Evolutionary conservation across 2,113 vertebrate species (phyloP), one percentile per base, ranked within the genome.

Genomic region (Dryoscopus gambensis): DNA sequence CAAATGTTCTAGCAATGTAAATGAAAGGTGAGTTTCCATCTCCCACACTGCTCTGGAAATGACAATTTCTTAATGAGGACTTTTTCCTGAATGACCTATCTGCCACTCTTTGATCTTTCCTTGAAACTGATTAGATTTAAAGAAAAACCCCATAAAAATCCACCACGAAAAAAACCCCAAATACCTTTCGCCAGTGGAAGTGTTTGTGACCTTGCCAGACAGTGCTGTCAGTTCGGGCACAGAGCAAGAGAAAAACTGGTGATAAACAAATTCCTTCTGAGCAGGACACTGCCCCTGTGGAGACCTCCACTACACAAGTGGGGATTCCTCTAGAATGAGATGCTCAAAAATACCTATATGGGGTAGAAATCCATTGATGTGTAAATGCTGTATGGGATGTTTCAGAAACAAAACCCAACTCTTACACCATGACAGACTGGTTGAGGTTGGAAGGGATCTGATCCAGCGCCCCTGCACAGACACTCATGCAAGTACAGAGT

Each of bases 141-240:
- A 69, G 14, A 64, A 40, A 39, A 76, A 30, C 6, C 8, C 23
- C 44, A 17, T 5, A 52, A 84, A 77, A 93, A n/a, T 4, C 27
- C 27, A 62, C 15, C 50, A 56, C 13, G 19, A 56, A 57, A 50
- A 65, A 84, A 91, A 73, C 6, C 8, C 6, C 50, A 62, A 22
- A 33, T 8, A 35, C 30, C 28, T 67, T 79, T 63, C 71, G 55
- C 37, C 33, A 16, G 12, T 3, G 16, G 14, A 69, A 76, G 20
- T 0, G 7, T 40, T 22, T 37, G 40, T 14, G 52, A 73, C 39
- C 80, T 74, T 33, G 44, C 31, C 50, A 46, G n/a, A 31, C 7
- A 35, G 35, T 5, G 35, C 47, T 62, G 25, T 0, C 21, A 83
- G 24, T 33, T 69, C 3, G 1, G 5, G 0, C 1, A 2, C 5